Evolutionary conservation across 2,888 invertebrate species (phyloP).

Genomic region (Campoplex nolae): DNA sequence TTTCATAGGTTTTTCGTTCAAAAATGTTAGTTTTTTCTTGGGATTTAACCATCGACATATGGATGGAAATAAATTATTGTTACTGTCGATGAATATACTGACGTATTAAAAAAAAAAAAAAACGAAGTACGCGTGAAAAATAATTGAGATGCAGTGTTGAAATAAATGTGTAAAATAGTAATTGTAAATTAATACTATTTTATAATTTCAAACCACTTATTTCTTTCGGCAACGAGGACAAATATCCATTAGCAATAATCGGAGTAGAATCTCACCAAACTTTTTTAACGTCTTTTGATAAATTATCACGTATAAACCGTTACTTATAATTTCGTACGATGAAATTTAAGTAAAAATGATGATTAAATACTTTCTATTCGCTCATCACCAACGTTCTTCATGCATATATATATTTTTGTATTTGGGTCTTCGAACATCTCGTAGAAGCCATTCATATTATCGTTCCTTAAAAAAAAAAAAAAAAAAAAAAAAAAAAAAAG

Average conservation of each 20-base stretch:
- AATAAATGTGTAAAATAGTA: not conserved
- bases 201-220: not conserved
- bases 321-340: slow-evolving; percentile 5
- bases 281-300: not conserved
- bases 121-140: not conserved
- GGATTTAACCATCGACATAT: no score
- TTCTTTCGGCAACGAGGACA: not conserved
- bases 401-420: not conserved
- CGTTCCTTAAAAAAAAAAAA: not conserved
- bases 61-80: not conserved
- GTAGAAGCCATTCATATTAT: not conserved
- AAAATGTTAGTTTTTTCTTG: not conserved
- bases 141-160: not conserved
- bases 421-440: not conserved
- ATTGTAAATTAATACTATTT: not conserved
- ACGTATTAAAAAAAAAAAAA: not conserved
- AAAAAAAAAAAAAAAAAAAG: slow-evolving; percentile 13
- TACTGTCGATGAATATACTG: not conserved
- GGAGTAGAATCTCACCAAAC: not conserved
- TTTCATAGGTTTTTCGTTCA: not conserved
- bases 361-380: slow-evolving; percentile 26
- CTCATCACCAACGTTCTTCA: no score
- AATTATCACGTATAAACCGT: not conserved
- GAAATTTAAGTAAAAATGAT: slow-evolving; percentile 18
- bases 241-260: not conserved